Evolutionary conservation across 2,113 vertebrate species (phyloP).

Genomic region (Sakesphorus luctuosus): DNA sequence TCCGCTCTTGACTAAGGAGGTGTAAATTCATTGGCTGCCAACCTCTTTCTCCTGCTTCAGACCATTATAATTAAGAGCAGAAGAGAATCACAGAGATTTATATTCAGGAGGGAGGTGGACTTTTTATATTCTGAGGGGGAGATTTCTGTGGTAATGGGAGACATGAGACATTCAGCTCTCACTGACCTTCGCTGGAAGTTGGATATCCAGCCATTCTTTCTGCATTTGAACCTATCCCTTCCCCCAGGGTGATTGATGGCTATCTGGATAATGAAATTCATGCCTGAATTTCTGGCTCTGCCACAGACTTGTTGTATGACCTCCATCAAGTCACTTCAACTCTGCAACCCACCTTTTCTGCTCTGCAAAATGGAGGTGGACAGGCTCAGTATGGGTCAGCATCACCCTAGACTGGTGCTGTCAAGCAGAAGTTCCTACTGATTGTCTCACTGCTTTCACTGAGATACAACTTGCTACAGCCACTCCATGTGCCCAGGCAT

Average conservation of each 20-base stretch:
- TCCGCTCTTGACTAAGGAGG: not conserved
- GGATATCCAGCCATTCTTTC: not conserved
- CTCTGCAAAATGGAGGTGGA: not conserved
- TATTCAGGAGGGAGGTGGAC: conserved; percentile 35
- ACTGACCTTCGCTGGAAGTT: conserved; percentile 27
- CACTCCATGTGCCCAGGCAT: not conserved
- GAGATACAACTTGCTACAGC: rapidly evolving
- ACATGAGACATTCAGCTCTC: not conserved
- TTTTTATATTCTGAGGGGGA: conserved; percentile 43
- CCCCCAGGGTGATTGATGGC: not conserved
- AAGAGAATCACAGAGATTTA: conserved; percentile 28
- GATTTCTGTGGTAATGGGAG: not conserved
- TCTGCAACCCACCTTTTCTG: not conserved
- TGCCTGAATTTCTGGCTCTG: conserved; percentile 1
- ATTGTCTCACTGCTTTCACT: not conserved
- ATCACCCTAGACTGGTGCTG: not conserved
- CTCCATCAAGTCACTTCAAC: not conserved
- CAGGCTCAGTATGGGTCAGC: not conserved
- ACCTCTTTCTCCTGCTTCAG: not conserved
- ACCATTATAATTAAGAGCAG: conserved; percentile 21
- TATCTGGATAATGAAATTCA: not conserved
- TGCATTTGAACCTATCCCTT: conserved; percentile 1
- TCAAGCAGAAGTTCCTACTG: not conserved
- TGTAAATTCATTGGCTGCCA: not conserved
- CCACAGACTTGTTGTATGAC: not conserved